Evolutionary conservation across 2,113 vertebrate species (phyloP).

Genomic region (Carassius auratus): DNA sequence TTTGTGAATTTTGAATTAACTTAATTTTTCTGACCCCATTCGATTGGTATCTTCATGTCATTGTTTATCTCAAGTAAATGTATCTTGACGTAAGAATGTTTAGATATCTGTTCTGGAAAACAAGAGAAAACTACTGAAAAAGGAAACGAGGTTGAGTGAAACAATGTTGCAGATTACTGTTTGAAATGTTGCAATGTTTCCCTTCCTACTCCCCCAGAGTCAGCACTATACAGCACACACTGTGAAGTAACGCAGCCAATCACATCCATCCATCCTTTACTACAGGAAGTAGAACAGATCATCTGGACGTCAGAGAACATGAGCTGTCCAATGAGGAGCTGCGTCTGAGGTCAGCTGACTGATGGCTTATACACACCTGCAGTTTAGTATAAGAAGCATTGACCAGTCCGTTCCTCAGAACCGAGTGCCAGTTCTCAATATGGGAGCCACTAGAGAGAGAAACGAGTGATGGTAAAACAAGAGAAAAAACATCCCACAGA

Average conservation of each 20-base stretch:
- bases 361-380: constrained; percentile 82
- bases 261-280: too few species aligned
- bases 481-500: neutral
- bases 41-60: neutral
- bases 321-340: constrained; percentile 62
- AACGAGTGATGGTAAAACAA: constrained; percentile 15
- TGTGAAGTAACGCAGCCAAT: too few species aligned
- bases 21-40: too few species aligned
- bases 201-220: too few species aligned
- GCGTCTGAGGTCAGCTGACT: constrained; percentile 63
- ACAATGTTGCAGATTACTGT: neutral
- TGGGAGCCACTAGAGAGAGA: constrained; percentile 90
- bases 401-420: constrained; percentile 98
- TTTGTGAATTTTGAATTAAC: too few species aligned
- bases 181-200: neutral
- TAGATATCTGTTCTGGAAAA: neutral
- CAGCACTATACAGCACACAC: too few species aligned
- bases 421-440: constrained; percentile 99
- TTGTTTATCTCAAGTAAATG: neutral
- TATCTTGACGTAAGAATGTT: neutral
- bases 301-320: too few species aligned
- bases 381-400: constrained; percentile 99
- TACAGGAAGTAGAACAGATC: too few species aligned
- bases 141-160: neutral
- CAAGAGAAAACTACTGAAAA: neutral